Conservation (phyloP, 30 jellyfish, hydroid and myxozoan species). For the Aurelia sp. region DNA sequence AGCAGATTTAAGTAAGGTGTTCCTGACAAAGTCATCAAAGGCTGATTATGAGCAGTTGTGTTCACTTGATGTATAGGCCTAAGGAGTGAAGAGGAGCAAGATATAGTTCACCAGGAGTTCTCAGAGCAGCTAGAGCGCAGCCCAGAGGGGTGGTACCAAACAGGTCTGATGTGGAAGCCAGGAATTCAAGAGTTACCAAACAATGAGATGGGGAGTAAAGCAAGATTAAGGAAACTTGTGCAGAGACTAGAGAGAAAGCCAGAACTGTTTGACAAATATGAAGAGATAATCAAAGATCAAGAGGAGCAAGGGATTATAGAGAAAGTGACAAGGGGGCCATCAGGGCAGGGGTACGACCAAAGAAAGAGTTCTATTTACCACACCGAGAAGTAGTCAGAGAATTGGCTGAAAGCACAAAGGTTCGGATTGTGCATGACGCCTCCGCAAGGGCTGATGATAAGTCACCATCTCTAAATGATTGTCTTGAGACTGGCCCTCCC, state of each 20-base stretch:
- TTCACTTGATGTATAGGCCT: conserved; percentile 62
- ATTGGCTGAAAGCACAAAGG: conserved; percentile 35
- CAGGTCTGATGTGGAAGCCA: conserved; percentile 43
- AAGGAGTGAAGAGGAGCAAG: not conserved
- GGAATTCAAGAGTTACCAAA: not conserved
- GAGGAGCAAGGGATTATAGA: conserved; percentile 41
- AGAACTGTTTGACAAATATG: not conserved
- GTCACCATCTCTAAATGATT: conserved; percentile 56
- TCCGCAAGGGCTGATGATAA: conserved; percentile 25
- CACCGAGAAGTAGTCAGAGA: conserved; percentile 49
- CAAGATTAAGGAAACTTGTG: conserved; percentile 1
- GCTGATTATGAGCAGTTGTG: conserved; percentile 40
- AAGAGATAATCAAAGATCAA: conserved; percentile 8
- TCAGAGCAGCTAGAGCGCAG: conserved; percentile 14
- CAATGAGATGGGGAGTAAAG: conserved; percentile 39
- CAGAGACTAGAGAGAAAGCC: not conserved
- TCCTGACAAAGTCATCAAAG: conserved; percentile 8
- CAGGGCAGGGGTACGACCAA: not conserved
- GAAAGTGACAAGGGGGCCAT: conserved; percentile 4
- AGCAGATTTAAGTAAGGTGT: conserved; percentile 15
- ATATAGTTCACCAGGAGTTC: conserved; percentile 14
- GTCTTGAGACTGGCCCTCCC: conserved; percentile 72
- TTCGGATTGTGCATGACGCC: conserved; percentile 67
- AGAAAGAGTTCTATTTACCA: conserved; percentile 44
- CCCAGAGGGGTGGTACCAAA: conserved; percentile 45